Conservation (phyloP, 2,113 vertebrate species). For the Acrocephalus kingi region DNA sequence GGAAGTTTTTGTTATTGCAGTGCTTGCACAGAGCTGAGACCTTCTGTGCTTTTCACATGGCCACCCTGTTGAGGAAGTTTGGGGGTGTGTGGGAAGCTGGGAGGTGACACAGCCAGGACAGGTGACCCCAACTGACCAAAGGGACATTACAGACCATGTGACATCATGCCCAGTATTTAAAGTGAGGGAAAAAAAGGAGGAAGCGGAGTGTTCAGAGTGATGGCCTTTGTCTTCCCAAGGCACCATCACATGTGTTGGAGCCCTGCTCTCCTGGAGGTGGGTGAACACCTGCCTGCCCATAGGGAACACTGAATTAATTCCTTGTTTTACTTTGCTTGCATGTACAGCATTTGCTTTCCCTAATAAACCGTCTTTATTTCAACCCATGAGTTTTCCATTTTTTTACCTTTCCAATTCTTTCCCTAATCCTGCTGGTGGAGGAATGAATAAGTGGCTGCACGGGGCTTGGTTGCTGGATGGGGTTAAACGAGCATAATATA, state of each 20-base stretch:
- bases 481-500: not conserved
- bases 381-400: not conserved
- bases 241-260: not conserved
- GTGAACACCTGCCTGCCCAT: not conserved
- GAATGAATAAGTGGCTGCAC: not conserved
- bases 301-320: not conserved
- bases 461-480: not conserved
- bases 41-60: not conserved
- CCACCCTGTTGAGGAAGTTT: rapidly evolving
- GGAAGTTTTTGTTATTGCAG: not conserved
- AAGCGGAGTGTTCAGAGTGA: not conserved
- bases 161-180: not conserved
- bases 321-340: not conserved
- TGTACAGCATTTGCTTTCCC: not conserved
- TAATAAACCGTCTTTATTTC: not conserved
- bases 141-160: not conserved
- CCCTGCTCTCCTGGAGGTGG: not conserved
- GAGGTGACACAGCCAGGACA: not conserved
- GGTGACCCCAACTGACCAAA: not conserved
- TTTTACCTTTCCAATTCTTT: not conserved
- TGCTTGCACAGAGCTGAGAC: too few species aligned
- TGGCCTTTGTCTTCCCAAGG: not conserved
- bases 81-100: not conserved
- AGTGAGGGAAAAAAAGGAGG: rapidly evolving
- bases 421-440: not conserved